Evolutionary conservation across 2,797 vertebrate genomes (phyloP), one percentile per base, ranked within the genome.

Genomic region (Taenioides sp.): DNA sequence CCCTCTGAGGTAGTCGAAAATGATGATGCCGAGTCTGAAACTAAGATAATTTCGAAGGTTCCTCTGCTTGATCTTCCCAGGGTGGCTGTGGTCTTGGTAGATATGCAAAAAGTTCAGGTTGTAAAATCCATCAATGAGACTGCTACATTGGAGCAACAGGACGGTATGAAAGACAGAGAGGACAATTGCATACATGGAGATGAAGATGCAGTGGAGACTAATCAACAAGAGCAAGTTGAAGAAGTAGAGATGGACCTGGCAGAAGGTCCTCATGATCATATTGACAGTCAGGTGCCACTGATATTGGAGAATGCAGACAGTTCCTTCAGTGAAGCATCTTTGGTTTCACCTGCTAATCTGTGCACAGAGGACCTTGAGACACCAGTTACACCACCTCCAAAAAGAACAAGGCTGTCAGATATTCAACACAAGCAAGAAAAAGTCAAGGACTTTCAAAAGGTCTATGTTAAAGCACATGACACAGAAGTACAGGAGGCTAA

Each of bases 41-140:
- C 5, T 6, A 43, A 16, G 34, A 23, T 40, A 4, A 43, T n/a
- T 22, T 7, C 37, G 9, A n/a, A 64, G 37, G 4, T 40, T 40
- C 37, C 62, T 9, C 11, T 37, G 22, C 3, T 2, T 63, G 34
- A 40, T 17, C 71, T 76, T 43, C 77, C 65, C 47, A 79, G 54
- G 55, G 25, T 75, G 27, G 55, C 68, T 17, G 78, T 80, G 23
- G 65, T 83, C 70, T 73, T 83, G 63, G 70, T 80, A 10, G 85
- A 84, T 43, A 1, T 81, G 2, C 71, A 74, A 25, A 76, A 68
- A 43, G 16, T 14, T 2, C 22, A 52, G 6, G 64, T 11, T 17
- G 57, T 71, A n/a, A 65, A 49, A 22, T 47, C 63, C 17, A 17
- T 52, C 0, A n/a, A 25, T 28, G 17, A 50, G 23, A 4, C 16